A percentile compares a stretch with the other conserved stretches of the same genome.
Conservation (phyloP, 2,888 invertebrate genomes). For the Andrena minutula region DNA sequence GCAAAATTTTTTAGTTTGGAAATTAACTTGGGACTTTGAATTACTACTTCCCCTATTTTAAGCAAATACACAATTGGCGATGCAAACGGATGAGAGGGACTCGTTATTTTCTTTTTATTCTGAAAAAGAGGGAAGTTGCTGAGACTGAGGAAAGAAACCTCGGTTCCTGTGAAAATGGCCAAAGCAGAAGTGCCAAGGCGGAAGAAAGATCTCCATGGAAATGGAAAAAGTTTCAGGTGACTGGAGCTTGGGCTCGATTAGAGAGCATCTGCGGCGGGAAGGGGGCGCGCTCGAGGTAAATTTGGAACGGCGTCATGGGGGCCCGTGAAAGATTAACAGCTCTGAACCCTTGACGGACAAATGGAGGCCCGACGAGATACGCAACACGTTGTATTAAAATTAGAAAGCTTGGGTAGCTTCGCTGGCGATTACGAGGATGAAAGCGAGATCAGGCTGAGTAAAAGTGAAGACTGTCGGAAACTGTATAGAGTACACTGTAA, state of each 20-base stretch:
- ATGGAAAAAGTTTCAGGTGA: slow-evolving; percentile 47
- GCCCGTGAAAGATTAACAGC: slow-evolving; percentile 41
- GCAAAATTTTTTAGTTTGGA: background rate
- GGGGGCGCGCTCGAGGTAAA: slow-evolving; percentile 17
- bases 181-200: too few relatives aligned
- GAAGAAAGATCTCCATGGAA: slow-evolving; percentile 40
- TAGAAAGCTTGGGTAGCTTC: slow-evolving; percentile 21
- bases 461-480: background rate
- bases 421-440: slow-evolving; percentile 10
- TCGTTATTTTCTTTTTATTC: too few relatives aligned
- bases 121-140: background rate
- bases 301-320: slow-evolving; percentile 35
- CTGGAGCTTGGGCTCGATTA: background rate
- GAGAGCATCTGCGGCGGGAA: slow-evolving; percentile 13
- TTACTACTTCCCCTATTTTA: too few relatives aligned
- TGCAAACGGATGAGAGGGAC: too few relatives aligned
- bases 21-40: too few relatives aligned
- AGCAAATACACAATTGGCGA: too few relatives aligned
- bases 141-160: background rate
- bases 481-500: too few relatives aligned
- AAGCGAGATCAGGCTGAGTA: background rate
- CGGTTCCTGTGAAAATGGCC: too few relatives aligned
- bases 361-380: slow-evolving; percentile 11
- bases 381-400: slow-evolving; percentile 48
- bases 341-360: slow-evolving; percentile 36